Percentiles rank a stretch among this genome's conserved stretches.
Evolutionary conservation across 2,888 invertebrate species (phyloP).

Genomic region (Polylopha cassiicola): DNA sequence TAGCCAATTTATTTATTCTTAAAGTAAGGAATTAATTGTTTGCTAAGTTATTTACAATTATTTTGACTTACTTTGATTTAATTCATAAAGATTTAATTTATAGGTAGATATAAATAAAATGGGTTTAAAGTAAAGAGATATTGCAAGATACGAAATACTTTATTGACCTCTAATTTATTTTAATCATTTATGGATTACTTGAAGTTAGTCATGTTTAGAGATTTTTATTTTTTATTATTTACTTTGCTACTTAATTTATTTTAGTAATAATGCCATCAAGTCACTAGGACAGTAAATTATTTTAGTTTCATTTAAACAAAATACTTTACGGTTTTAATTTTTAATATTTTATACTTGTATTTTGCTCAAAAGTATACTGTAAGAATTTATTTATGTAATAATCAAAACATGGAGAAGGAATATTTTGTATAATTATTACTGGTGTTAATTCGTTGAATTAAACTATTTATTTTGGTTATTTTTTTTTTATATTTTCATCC

Average conservation of each 20-base stretch:
- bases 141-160: no score
- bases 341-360: background rate
- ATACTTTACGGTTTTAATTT: conserved; percentile 4
- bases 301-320: conserved; percentile 5
- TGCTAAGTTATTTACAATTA: conserved; percentile 17
- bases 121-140: no score
- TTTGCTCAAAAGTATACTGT: conserved; percentile 11
- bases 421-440: background rate
- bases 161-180: no score
- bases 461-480: conserved; percentile 7
- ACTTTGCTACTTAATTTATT: conserved; percentile 17
- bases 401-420: conserved; percentile 8
- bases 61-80: conserved; percentile 32
- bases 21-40: conserved; percentile 19
- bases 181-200: conserved; percentile 31
- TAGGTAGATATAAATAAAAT: no score
- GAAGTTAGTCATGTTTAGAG: conserved; percentile 25
- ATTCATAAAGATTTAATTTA: no score
- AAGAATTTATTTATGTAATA: conserved; percentile 1
- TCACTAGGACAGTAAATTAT: conserved; percentile 53
- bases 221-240: conserved; percentile 15
- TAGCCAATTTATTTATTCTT: conserved; percentile 27
- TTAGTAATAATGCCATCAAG: conserved; percentile 41
- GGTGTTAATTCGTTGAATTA: conserved; percentile 9
- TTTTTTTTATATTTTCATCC: background rate